phyloP scores from a whole-genome alignment of 2,113 vertebrate species.

The Perca schrenkii region DNA sequence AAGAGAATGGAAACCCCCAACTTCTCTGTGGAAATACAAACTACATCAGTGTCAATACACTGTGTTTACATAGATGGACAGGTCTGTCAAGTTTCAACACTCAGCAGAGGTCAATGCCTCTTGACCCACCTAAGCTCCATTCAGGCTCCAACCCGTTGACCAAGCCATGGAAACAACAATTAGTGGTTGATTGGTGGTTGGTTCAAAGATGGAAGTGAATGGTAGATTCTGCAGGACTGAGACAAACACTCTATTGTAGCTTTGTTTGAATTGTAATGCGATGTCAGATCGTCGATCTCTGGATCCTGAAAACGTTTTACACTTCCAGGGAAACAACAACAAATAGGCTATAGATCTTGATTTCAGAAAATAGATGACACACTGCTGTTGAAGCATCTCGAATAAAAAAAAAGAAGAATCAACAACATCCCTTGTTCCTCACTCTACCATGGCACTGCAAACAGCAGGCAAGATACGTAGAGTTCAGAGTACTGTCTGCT shows the following conservation, averaged over 20 bases:
- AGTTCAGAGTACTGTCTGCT: background rate
- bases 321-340: background rate
- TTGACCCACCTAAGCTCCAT: conserved; percentile 52
- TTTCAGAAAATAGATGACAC: background rate
- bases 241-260: background rate
- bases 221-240: background rate
- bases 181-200: no score
- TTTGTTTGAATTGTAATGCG: background rate
- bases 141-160: conserved; percentile 22
- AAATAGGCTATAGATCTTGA: background rate
- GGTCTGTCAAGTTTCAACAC: conserved; percentile 36
- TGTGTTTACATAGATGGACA: conserved; percentile 23
- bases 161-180: background rate
- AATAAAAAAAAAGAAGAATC: background rate
- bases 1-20: background rate
- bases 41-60: background rate
- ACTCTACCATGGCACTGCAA: background rate
- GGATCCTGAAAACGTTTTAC: background rate
- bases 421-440: conserved; percentile 6
- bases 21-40: background rate
- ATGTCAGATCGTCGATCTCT: background rate
- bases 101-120: conserved; percentile 44
- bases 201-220: conserved; percentile 6
- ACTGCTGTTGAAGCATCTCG: background rate
- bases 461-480: background rate